These are phyloP conservation scores for Xiphophorus birchmanni DNA, from an alignment of 2,797 vertebrate genomes.

Conservation along the genomic window DNA sequence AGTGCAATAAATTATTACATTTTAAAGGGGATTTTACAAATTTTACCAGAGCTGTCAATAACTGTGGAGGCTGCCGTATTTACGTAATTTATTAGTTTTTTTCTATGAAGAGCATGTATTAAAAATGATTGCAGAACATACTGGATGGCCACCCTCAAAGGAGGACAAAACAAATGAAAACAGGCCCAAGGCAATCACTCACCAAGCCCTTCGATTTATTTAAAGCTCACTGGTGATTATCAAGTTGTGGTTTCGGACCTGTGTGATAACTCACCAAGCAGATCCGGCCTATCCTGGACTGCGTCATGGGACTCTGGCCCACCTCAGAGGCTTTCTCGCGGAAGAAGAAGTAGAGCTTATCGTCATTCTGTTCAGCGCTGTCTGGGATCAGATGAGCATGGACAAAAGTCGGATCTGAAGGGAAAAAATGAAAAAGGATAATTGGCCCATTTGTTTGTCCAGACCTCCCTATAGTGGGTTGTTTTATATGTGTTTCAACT, in stretches of 20 bases:
- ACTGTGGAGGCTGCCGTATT: not conserved
- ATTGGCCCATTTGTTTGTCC: not conserved
- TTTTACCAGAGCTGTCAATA: not conserved
- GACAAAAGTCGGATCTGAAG: conserved; percentile 92
- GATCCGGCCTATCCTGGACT: conserved; percentile 95
- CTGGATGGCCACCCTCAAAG: conserved; percentile 28
- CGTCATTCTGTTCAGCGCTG: conserved; percentile 93
- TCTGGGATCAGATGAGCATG: conserved; percentile 96
- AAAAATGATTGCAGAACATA: conserved; percentile 18
- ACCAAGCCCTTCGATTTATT: conserved; percentile 38
- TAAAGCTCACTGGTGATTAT: conserved; percentile 38
- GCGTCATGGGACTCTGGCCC: conserved; percentile 91
- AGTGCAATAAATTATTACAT: not conserved
- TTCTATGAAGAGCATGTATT: conserved; percentile 21
- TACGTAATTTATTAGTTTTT: not conserved
- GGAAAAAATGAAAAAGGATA: conserved; percentile 33
- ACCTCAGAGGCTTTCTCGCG: conserved; percentile 93
- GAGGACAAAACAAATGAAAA: conserved; percentile 15
- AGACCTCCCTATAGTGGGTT: not conserved
- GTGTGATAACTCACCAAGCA: conserved; percentile 87
- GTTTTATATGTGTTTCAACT: not conserved
- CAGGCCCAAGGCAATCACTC: conserved; percentile 34
- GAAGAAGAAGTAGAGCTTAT: conserved; percentile 99
- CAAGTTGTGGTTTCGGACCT: conserved; percentile 43
- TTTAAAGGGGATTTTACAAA: not conserved